phyloP scores from a whole-genome alignment of 2,797 vertebrate genomes.

The Enteromius anoplus region DNA sequence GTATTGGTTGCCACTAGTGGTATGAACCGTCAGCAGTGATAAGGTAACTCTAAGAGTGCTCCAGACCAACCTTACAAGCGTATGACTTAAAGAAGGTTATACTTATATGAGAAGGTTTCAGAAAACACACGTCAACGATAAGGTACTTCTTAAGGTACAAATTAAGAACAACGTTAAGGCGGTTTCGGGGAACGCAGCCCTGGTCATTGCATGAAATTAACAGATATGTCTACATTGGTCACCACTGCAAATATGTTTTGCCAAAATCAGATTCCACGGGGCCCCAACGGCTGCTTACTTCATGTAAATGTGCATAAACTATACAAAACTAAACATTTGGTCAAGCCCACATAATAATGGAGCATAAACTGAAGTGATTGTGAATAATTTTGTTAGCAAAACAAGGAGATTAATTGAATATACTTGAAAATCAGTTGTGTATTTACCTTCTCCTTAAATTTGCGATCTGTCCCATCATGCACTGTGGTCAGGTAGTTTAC shows the following conservation, averaged over 20 bases:
- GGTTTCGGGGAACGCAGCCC: no score
- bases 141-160: no score
- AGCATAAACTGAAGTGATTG: neutral
- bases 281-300: no score
- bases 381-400: neutral
- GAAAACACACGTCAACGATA: no score
- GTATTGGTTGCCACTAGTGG: no score
- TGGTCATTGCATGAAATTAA: no score
- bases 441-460: slow-evolving; percentile 75
- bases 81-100: no score
- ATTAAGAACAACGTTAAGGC: no score
- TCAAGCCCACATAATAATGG: neutral
- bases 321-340: neutral
- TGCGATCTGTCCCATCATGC: slow-evolving; percentile 85
- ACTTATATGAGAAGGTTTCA: no score
- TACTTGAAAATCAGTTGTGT: slow-evolving; percentile 64
- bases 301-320: neutral
- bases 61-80: no score
- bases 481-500: slow-evolving; percentile 87
- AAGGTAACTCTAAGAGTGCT: no score
- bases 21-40: no score
- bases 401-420: neutral
- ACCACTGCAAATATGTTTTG: neutral
- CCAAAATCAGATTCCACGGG: neutral
- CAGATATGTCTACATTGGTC: neutral